Evolutionary conservation across 2,113 vertebrate species (phyloP).

Genomic region (Laterallus jamaicensis): DNA sequence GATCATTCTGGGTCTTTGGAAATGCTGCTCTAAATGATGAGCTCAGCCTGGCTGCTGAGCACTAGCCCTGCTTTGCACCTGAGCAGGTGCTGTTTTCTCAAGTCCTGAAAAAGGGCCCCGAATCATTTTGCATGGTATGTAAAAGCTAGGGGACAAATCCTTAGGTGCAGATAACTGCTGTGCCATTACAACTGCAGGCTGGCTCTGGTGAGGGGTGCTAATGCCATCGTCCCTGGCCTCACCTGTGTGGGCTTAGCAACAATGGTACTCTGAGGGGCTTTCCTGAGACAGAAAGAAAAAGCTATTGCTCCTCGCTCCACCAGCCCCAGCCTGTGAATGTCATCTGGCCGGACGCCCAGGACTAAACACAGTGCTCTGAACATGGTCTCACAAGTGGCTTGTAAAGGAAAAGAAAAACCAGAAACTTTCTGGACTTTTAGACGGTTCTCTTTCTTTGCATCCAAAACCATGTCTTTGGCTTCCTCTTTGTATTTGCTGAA

Average conservation of each 20-base stretch:
- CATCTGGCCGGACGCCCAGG: neutral
- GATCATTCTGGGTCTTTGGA: neutral
- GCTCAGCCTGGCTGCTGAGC: neutral
- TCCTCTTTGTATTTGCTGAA: neutral
- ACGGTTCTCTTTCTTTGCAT: neutral
- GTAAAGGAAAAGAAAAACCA: neutral
- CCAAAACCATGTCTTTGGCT: neutral
- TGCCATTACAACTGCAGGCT: neutral
- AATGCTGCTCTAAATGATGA: neutral
- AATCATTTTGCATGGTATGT: fast-evolving
- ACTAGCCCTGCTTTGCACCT: neutral
- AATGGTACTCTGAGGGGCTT: neutral
- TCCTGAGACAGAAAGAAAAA: neutral
- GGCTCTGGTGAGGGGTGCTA: neutral
- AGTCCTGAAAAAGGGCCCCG: neutral
- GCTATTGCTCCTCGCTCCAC: neutral
- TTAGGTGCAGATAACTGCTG: neutral
- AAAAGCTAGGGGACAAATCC: neutral
- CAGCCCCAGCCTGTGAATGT: neutral
- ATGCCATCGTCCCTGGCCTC: fast-evolving
- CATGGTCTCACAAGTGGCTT: neutral
- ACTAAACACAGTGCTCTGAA: neutral
- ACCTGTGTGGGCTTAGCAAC: neutral
- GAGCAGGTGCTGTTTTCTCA: neutral
- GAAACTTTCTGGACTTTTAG: neutral